A percentile compares a stretch with the other conserved stretches of the same genome.
Conservation (phyloP, 2,797 vertebrate species). For the Sylvia borin region DNA sequence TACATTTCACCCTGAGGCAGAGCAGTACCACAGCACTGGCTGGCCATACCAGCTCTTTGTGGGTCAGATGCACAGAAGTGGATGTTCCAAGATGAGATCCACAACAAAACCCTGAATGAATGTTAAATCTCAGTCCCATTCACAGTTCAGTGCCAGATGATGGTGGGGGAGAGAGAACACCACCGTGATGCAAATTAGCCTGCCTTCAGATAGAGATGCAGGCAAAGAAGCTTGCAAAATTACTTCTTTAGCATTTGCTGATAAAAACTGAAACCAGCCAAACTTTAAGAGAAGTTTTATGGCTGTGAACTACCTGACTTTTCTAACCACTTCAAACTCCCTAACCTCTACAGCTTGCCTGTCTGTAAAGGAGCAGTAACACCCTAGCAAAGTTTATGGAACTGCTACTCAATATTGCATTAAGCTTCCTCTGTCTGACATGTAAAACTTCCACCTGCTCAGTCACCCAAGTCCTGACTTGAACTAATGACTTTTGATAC, state of each 20-base stretch:
- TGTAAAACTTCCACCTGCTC: conserved; percentile 61
- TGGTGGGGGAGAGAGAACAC: fast-evolving
- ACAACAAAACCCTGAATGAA: neutral
- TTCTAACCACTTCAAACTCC: neutral
- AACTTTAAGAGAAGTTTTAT: neutral
- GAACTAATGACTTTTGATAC: conserved; percentile 54
- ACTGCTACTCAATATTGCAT: conserved; percentile 46
- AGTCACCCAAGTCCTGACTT: conserved; percentile 57
- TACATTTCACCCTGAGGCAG: neutral
- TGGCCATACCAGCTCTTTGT: fast-evolving
- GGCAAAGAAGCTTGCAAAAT: neutral
- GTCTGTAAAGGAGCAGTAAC: conserved; percentile 23
- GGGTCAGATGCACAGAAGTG: neutral
- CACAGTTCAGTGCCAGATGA: neutral
- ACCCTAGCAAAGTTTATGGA: conserved; percentile 39
- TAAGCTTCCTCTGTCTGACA: conserved; percentile 53
- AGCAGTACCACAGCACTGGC: neutral
- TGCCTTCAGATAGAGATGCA: neutral
- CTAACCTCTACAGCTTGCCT: neutral
- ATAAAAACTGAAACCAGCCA: neutral
- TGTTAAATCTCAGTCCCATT: neutral
- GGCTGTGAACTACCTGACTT: neutral
- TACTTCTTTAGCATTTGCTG: neutral
- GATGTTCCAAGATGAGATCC: neutral
- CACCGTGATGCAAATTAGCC: fast-evolving